Conservation (phyloP, 2,888 invertebrate genomes). For the Omphaloscelis lunosa region DNA sequence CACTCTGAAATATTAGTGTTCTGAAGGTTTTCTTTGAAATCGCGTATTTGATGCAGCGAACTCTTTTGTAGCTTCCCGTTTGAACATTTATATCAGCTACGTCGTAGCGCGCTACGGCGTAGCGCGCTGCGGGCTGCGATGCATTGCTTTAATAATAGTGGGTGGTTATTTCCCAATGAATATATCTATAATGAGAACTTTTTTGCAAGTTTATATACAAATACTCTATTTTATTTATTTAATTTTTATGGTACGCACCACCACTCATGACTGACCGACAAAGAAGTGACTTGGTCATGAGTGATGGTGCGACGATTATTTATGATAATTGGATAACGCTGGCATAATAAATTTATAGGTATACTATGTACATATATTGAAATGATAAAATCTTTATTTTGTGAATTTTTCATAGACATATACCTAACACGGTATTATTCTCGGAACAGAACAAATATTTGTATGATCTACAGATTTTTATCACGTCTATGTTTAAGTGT, state of each 20-base stretch:
- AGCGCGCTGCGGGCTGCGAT: constrained; percentile 44
- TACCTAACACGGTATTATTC: background rate
- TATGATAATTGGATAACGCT: background rate
- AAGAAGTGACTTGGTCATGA: background rate
- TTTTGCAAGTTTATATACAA: constrained; percentile 4
- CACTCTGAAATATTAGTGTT: constrained; percentile 85
- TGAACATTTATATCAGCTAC: constrained; percentile 71
- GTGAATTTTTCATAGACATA: background rate
- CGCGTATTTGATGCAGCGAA: constrained; percentile 75
- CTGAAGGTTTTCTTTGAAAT: constrained; percentile 82
- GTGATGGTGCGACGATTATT: background rate
- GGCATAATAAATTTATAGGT: background rate
- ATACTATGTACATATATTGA: background rate
- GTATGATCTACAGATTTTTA: constrained; percentile 28
- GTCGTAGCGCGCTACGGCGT: constrained; percentile 52
- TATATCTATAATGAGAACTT: constrained; percentile 23
- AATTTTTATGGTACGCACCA: too few relatives aligned
- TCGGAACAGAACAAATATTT: constrained; percentile 27
- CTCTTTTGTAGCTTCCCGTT: constrained; percentile 74
- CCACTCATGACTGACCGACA: too few relatives aligned
- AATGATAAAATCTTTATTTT: background rate
- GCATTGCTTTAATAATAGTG: constrained; percentile 40
- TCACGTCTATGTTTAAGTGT: background rate
- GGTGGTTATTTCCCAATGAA: constrained; percentile 48
- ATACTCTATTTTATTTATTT: background rate